Percentiles rank a stretch among this genome's conserved stretches.
These are phyloP conservation scores for Myotis planiceps DNA, from an alignment of 2,797 vertebrate genomes.

Conservation along the genomic window DNA sequence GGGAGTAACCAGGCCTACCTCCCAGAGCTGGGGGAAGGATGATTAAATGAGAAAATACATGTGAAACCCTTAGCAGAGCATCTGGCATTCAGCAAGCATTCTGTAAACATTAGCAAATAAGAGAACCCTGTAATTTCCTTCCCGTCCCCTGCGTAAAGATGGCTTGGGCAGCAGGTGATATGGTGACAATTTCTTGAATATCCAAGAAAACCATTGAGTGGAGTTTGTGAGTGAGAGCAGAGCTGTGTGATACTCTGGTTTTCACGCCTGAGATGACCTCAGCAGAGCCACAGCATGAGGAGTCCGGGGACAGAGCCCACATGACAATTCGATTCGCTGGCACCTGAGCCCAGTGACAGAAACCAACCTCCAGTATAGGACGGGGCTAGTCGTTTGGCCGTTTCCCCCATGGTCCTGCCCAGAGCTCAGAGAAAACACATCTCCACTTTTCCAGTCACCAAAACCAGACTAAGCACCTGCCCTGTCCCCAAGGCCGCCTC, in stretches of 20 bases:
- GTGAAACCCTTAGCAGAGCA: background rate
- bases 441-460: background rate
- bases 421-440: background rate
- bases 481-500: background rate
- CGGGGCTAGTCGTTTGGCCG: accelerated
- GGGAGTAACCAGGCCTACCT: background rate
- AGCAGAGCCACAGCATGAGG: background rate
- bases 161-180: background rate
- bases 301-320: background rate
- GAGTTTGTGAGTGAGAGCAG: background rate
- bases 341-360: background rate
- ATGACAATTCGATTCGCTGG: background rate
- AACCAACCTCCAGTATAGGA: background rate
- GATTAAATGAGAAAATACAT: background rate
- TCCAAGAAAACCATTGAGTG: background rate
- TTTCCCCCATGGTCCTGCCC: background rate
- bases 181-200: background rate
- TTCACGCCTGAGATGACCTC: background rate
- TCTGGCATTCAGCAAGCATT: background rate
- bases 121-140: background rate
- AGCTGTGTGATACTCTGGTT: background rate
- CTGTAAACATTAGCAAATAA: background rate
- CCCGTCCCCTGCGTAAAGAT: background rate
- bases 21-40: background rate
- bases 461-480: background rate